Percentiles rank a stretch among this genome's conserved stretches.
Conservation (phyloP, 2,113 vertebrate genomes). For the Natator depressus region DNA sequence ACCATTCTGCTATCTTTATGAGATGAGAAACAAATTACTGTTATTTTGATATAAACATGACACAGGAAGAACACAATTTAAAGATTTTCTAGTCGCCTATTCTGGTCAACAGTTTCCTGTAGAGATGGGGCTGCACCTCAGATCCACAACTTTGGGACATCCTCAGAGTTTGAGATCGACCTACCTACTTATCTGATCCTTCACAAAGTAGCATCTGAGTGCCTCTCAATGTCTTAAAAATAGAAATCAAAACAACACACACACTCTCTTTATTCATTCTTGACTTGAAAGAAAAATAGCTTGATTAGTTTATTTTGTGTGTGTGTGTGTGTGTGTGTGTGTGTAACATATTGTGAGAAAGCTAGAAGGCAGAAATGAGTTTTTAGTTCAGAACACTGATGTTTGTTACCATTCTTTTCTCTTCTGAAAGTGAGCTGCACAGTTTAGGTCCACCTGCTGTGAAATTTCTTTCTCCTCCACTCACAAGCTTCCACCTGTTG, state of each 20-base stretch:
- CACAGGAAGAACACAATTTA: neutral
- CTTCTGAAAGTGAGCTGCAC: neutral
- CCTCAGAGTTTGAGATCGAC: neutral
- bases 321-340: neutral
- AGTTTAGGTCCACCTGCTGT: neutral
- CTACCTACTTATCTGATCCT: neutral
- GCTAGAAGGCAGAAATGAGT: neutral
- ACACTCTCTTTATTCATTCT: neutral
- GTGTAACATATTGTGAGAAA: neutral
- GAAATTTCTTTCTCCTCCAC: too few relatives aligned
- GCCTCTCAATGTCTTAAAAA: neutral
- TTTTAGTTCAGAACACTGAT: neutral
- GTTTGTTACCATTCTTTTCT: neutral
- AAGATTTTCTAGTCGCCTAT: neutral
- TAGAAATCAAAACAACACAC: neutral
- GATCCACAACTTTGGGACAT: neutral
- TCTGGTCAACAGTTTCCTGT: neutral
- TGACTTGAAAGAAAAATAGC: neutral
- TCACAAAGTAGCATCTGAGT: neutral
- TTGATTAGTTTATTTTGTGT: neutral
- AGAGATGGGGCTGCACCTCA: neutral
- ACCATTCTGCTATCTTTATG: neutral
- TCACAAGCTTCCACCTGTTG: too few relatives aligned
- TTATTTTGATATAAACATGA: neutral
- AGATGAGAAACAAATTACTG: neutral